phyloP scores from a whole-genome alignment of 2,888 invertebrate genomes.

The Cheilosia scutellata region DNA sequence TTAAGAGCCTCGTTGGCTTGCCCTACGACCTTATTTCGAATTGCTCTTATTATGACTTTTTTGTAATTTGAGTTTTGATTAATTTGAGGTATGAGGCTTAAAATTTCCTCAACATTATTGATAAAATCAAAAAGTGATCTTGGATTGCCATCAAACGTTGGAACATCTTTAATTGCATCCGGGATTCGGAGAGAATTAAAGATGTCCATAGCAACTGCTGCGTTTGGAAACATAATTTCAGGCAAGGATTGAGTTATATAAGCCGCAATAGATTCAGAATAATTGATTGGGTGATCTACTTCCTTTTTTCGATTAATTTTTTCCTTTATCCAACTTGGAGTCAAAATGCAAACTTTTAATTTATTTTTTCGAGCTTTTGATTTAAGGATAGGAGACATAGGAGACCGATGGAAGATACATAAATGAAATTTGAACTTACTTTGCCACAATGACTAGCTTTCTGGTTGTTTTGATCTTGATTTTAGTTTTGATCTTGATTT shows the following conservation, averaged over 20 bases:
- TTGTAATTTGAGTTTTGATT: conserved; percentile 39
- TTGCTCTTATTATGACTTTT: conserved; percentile 58
- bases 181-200: conserved; percentile 49
- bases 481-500: no score
- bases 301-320: background rate
- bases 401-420: no score
- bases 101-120: conserved; percentile 65
- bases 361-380: no score
- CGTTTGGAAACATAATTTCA: background rate
- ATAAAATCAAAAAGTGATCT: conserved; percentile 52
- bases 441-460: no score
- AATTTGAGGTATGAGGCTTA: conserved; percentile 22
- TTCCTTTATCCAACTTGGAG: no score
- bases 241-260: background rate
- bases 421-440: no score
- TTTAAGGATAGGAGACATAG: no score
- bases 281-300: background rate
- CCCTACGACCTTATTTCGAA: conserved; percentile 71
- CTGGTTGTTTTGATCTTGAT: no score
- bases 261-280: background rate
- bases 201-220: background rate
- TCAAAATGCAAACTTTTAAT: no score
- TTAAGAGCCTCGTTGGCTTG: conserved; percentile 71
- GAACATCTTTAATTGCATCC: conserved; percentile 67
- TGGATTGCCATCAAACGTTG: conserved; percentile 50